Conservation (phyloP, 2,888 invertebrate species). For the Megalurothrips usitatus region DNA sequence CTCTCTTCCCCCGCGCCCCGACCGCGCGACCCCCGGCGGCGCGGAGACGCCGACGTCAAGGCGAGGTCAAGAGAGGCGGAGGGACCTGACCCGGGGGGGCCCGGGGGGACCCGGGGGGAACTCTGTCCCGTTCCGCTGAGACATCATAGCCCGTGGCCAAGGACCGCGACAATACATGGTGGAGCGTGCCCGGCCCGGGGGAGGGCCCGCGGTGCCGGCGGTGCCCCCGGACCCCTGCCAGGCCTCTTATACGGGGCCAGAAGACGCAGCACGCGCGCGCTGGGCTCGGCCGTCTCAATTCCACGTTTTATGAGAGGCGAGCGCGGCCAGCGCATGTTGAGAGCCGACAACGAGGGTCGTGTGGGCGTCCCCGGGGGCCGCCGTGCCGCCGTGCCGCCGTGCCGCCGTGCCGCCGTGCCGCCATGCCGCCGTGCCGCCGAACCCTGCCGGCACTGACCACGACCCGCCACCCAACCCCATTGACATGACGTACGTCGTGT, state of each 20-base stretch:
- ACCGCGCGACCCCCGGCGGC: too few species aligned
- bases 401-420: background rate
- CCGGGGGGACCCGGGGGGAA: too few species aligned
- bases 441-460: background rate
- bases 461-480: too few species aligned
- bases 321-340: slow-evolving; percentile 6
- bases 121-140: too few species aligned
- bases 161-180: too few species aligned
- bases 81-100: too few species aligned
- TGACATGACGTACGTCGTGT: too few species aligned
- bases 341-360: slow-evolving; percentile 1
- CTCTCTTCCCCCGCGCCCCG: too few species aligned
- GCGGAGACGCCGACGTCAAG: too few species aligned
- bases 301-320: slow-evolving; percentile 6
- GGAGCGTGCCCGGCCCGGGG: background rate
- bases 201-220: background rate
- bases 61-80: too few species aligned
- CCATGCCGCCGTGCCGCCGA: background rate
- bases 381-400: background rate
- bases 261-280: background rate
- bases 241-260: background rate
- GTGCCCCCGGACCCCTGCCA: background rate
- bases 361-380: background rate
- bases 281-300: background rate
- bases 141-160: too few species aligned